Conservation (phyloP, 2,888 invertebrate species). For the Meteorus cinctellus region DNA sequence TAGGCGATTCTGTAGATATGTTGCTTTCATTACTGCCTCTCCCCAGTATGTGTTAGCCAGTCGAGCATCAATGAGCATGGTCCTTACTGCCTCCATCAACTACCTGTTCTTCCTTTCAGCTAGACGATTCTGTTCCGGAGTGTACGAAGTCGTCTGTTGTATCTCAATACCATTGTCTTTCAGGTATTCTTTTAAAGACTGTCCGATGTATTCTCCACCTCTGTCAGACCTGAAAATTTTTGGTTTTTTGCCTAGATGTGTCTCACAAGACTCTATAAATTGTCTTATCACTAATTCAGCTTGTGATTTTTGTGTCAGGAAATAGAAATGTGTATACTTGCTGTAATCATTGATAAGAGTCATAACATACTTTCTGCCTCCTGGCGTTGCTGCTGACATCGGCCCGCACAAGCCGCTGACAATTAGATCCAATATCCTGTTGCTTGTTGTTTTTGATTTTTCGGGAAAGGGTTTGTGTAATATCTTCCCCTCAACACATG, state of each 20-base stretch:
- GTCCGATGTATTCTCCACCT: constrained; percentile 58
- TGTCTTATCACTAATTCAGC: constrained; percentile 25
- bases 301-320: constrained; percentile 56
- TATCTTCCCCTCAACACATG: constrained; percentile 56
- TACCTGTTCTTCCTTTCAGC: constrained; percentile 55
- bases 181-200: constrained; percentile 47
- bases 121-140: constrained; percentile 54
- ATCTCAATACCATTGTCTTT: constrained; percentile 55
- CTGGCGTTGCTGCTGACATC: constrained; percentile 56
- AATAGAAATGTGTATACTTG: constrained; percentile 54
- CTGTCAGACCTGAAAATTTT: constrained; percentile 52
- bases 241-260: constrained; percentile 46
- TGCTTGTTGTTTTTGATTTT: constrained; percentile 45
- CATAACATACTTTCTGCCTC: constrained; percentile 57
- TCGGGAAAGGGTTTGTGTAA: constrained; percentile 55
- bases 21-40: constrained; percentile 53
- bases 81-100: constrained; percentile 53
- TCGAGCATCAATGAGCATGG: constrained; percentile 52
- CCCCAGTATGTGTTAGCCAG: constrained; percentile 53
- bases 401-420: constrained; percentile 63
- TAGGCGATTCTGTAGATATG: constrained; percentile 49
- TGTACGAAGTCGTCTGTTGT: constrained; percentile 52
- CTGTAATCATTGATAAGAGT: constrained; percentile 64
- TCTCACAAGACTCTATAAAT: constrained; percentile 48
- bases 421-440: constrained; percentile 53